Base-by-base conservation (phyloP, 2,113 vertebrate genomes). In the Columba livia region DNA sequence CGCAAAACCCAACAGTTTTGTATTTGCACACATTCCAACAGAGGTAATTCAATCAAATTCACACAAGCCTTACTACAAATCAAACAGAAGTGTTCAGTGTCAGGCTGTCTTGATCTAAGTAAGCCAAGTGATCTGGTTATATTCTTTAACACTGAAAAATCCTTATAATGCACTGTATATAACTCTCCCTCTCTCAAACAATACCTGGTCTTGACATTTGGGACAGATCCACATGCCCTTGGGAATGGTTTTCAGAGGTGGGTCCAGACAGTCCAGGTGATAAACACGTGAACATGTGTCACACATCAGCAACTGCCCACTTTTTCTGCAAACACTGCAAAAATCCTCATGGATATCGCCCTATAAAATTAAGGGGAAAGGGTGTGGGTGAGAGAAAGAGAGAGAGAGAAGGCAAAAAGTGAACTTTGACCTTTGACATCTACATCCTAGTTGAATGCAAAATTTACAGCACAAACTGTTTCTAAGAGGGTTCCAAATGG, bases 141-240 rank as follows among this genome's bases (percentile, higher is more conserved):
- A 92, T 93, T 69, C 64, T 72, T 94, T 60, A 91, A 60, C 9
- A 15, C 2, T 1, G 38, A 73, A 87, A 91, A 74, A 38, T 50
- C 57, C 71, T 78, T 67, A 60, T 2, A 64, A 72, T 56, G 12
- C 36, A 47, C 11, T 50, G 19, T 42, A 38, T 32, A 3, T n/a
- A 79, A 71, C n/a, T 64, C 51, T 4, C 83, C 56, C 3, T 57
- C 54, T 89, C 58, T 38, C 48, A 88, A 94, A 92, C 70, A 66
- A 60, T 99, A 99, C 99, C 99, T 99, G 99, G 98, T 99, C 99
- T 98, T 99, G 99, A 98, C 99, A 99, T 98, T 99, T 99, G 97
- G 99, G 99, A 98, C 99, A 99, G 98, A 99, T 99, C 99, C 99
- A 99, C 99, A 99, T 99, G 99, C 99, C 99, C 99, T 99, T 99